Evolutionary conservation across 30 jellyfish, hydroid and myxozoan genomes (phyloP), one percentile per base, ranked within the genome.

Genomic region (Aurelia coerulea): DNA sequence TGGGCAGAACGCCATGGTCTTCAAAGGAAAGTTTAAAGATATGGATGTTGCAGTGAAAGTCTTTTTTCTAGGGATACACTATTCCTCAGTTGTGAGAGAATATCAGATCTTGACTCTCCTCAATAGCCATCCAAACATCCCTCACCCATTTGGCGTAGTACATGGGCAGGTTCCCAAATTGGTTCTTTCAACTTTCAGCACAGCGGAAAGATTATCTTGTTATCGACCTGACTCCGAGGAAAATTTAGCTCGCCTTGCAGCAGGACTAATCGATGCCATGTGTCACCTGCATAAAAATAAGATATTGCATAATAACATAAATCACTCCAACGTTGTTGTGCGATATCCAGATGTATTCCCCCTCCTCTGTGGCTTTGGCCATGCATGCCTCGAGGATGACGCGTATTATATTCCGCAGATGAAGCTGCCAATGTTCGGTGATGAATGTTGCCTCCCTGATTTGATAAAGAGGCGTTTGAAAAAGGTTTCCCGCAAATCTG

Each of bases 121-220:
- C 35, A 67, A 49, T 33, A n/a, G 78, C 78, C 78, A 67, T 67
- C 78, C 78, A 3, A 67, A 67, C 78, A 67, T 67, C 42, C 78
- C 78, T 67, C 42, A 67, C 56, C 78, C 78, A 5, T 67, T 19
- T 67, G 78, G 78, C n/a, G 53, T 67, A 18, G 78, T 67, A 5
- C 53, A 42, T 2, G 53, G 53, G 53, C 53, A 42, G 53, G 13
- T 62, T 5, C 71, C 71, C 32, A 18, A 62, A 62, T 62, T 31
- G 13, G 35, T 18, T 3, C 71, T n/a, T n/a, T 62, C 71, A 3
- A n/a, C 35, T 18, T 31, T 62, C 35, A 62, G 71, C 32, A 62
- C 11, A 31, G 35, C 35, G 35, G 71, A 62, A 62, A n/a, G 35
- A 31, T 6, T 31, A 62, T 62, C 35, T 3, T 2, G 10, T 42